Conservation (phyloP, 2,113 vertebrate genomes). For the Hassar affinis region DNA sequence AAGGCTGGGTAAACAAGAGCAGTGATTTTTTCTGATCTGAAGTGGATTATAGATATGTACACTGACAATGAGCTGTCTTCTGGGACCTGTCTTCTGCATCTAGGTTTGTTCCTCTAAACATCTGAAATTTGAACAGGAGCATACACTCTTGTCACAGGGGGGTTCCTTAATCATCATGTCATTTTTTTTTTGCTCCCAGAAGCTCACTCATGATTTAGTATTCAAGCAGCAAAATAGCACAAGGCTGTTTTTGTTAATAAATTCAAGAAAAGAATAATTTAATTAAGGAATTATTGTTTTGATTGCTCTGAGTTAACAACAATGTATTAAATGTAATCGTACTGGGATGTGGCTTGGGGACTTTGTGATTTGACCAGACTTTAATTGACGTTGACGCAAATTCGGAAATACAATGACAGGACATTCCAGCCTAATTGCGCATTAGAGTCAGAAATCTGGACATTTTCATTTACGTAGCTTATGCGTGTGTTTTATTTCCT, state of each 20-base stretch:
- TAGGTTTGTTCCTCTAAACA: background rate
- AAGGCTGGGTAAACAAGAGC: conserved; percentile 12
- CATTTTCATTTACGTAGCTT: too few species aligned
- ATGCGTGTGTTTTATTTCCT: background rate
- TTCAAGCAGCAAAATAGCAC: conserved; percentile 38
- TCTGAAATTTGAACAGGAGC: background rate
- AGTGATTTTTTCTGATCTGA: background rate
- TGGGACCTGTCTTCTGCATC: background rate
- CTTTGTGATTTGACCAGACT: conserved; percentile 9
- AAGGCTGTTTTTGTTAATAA: conserved; percentile 18
- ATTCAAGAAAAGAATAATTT: conserved; percentile 13
- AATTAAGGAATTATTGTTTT: conserved; percentile 18
- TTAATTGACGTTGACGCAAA: conserved; percentile 48
- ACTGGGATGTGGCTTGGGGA: background rate
- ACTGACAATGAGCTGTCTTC: background rate
- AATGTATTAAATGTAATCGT: conserved; percentile 29
- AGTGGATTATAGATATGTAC: conserved; percentile 8
- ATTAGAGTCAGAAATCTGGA: too few species aligned
- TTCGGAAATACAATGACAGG: conserved; percentile 46
- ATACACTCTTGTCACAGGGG: background rate
- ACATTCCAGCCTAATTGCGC: conserved; percentile 41
- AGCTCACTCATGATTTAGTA: conserved; percentile 38
- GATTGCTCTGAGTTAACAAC: conserved; percentile 3
- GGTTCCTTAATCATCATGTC: conserved; percentile 1
- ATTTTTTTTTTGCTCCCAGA: background rate